Conservation (phyloP, 2,797 vertebrate genomes). For the Acanthurus leucopareius region DNA sequence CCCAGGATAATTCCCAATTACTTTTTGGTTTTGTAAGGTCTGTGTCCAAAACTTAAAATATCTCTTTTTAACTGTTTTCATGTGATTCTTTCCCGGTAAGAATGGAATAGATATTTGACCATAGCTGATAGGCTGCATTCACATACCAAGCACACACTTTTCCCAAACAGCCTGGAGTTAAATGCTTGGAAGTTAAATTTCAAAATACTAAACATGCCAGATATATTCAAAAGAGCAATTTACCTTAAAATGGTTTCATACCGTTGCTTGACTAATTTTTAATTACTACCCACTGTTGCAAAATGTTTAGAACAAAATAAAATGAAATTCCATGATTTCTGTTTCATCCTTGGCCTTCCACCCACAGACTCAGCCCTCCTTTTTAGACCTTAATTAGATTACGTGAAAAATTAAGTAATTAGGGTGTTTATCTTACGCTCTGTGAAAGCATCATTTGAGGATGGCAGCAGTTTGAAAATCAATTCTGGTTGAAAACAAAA, state of each 20-base stretch:
- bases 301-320: not conserved
- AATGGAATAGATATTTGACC: conserved; percentile 3
- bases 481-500: conserved; percentile 1
- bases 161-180: not conserved
- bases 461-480: conserved; percentile 8
- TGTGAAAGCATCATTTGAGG: not conserved
- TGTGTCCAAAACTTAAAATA: not conserved
- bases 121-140: not conserved
- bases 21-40: not conserved
- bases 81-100: not conserved
- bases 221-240: conserved; percentile 2
- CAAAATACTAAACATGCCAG: not conserved
- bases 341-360: not conserved
- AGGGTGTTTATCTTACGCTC: not conserved
- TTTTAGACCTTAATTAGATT: conserved; percentile 41
- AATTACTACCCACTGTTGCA: conserved; percentile 1
- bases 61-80: not conserved
- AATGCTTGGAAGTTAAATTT: conserved; percentile 6
- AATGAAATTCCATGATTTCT: conserved; percentile 10
- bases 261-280: not conserved
- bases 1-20: not conserved
- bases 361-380: conserved; percentile 1
- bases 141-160: not conserved
- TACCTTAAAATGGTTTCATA: not conserved
- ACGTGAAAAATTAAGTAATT: conserved; percentile 21